These are phyloP conservation scores for Gallinago solitaria DNA, from an alignment of 2,797 vertebrate species.

Conservation along the genomic window DNA sequence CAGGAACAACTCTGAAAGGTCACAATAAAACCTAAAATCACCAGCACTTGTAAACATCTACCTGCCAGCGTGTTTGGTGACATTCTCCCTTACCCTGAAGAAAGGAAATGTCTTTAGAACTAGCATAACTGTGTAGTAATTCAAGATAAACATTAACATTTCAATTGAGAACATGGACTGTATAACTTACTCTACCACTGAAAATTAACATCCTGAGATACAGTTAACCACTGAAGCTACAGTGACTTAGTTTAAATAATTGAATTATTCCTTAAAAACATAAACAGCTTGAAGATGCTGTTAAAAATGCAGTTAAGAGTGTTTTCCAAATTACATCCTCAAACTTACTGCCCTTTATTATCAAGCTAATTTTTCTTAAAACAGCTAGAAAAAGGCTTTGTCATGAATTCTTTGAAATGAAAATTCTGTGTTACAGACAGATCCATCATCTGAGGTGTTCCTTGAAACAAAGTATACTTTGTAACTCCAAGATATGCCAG, in stretches of 20 bases:
- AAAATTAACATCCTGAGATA: neutral
- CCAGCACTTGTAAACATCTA: neutral
- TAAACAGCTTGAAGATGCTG: neutral
- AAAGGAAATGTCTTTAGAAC: neutral
- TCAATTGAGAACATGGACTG: neutral
- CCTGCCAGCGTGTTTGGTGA: neutral
- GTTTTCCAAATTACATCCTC: neutral
- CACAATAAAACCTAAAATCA: slow-evolving; percentile 26
- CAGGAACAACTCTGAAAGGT: slow-evolving; percentile 3
- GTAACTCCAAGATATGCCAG: neutral
- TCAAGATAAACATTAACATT: neutral
- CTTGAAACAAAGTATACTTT: neutral
- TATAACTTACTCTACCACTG: neutral
- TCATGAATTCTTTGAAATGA: neutral
- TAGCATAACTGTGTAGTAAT: neutral
- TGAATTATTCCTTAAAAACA: neutral
- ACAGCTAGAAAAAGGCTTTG: neutral
- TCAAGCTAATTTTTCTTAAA: neutral
- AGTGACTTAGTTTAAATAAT: neutral
- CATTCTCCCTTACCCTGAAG: neutral
- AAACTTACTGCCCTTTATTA: neutral
- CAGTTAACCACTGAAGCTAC: neutral
- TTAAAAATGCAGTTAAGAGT: neutral
- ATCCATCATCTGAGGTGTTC: neutral
- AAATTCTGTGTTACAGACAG: neutral